Conservation (phyloP, 2,888 invertebrate species). For the Agriopis aurantiaria region DNA sequence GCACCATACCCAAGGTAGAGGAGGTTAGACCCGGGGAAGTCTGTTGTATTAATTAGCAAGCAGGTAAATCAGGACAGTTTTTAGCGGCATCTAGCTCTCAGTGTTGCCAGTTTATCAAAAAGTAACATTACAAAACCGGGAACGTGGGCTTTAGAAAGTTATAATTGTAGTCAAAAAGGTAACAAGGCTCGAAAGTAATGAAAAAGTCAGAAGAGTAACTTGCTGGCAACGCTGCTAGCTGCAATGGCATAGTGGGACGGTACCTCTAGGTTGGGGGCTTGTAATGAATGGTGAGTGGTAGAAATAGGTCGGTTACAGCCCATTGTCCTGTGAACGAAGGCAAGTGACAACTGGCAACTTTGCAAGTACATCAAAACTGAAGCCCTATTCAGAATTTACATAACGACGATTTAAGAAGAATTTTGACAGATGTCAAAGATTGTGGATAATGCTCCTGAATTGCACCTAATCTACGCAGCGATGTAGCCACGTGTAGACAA, state of each 20-base stretch:
- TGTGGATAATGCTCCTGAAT: too few relatives aligned
- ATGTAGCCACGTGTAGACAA: too few relatives aligned
- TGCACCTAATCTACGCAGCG: too few relatives aligned
- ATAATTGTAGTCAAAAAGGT: not conserved
- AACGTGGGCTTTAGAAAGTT: not conserved
- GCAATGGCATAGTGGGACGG: not conserved
- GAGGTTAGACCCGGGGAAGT: too few relatives aligned
- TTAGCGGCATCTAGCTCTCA: too few relatives aligned
- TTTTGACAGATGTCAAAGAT: too few relatives aligned
- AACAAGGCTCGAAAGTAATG: not conserved
- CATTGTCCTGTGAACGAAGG: not conserved
- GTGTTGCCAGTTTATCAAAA: too few relatives aligned
- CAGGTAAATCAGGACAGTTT: too few relatives aligned
- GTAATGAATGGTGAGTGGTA: not conserved
- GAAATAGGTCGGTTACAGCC: not conserved
- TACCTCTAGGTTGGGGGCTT: not conserved
- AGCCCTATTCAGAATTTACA: too few relatives aligned
- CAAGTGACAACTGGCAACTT: not conserved
- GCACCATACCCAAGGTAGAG: too few relatives aligned
- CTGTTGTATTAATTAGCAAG: too few relatives aligned
- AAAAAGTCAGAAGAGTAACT: not conserved
- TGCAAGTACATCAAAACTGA: not conserved
- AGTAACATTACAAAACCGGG: not conserved
- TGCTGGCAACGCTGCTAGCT: not conserved
- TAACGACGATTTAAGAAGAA: too few relatives aligned